These are phyloP conservation scores for Hypomesus transpacificus DNA, from an alignment of 2,113 vertebrate species.

Conservation along the genomic window DNA sequence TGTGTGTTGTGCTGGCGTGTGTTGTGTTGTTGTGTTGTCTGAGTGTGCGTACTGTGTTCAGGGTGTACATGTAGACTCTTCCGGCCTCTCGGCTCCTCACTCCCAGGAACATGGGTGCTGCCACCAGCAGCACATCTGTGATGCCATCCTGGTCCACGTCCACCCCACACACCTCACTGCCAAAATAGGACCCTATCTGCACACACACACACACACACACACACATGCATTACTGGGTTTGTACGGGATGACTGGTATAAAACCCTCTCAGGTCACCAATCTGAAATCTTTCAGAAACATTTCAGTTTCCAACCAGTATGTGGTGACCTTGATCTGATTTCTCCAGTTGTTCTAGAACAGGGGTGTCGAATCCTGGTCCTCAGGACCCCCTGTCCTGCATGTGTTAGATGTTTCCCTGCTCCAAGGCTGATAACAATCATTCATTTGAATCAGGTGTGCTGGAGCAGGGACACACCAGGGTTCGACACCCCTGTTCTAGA, in stretches of 20 bases:
- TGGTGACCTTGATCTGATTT: constrained; percentile 13
- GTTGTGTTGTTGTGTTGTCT: background rate
- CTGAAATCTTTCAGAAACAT: background rate
- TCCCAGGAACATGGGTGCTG: constrained; percentile 91
- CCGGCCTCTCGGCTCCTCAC: constrained; percentile 86
- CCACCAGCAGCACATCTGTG: constrained; percentile 87
- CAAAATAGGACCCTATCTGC: constrained; percentile 94
- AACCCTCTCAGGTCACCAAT: too few relatives aligned
- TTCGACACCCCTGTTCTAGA: too few relatives aligned
- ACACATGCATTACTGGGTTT: background rate
- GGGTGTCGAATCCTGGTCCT: too few relatives aligned
- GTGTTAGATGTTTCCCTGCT: too few relatives aligned
- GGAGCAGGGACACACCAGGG: too few relatives aligned
- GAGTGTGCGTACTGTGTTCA: constrained; percentile 73
- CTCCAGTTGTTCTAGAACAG: too few relatives aligned
- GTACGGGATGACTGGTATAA: too few relatives aligned
- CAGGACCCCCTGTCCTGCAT: too few relatives aligned
- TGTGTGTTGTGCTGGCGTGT: too few relatives aligned
- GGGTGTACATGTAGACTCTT: constrained; percentile 83
- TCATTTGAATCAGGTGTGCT: too few relatives aligned
- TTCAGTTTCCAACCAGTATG: constrained; percentile 40
- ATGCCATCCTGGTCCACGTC: constrained; percentile 83
- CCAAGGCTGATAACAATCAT: too few relatives aligned
- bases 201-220: background rate
- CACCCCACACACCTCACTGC: constrained; percentile 86